These are phyloP conservation scores for Lasius platythorax DNA, from an alignment of 2,888 invertebrate species.

Conservation along the genomic window DNA sequence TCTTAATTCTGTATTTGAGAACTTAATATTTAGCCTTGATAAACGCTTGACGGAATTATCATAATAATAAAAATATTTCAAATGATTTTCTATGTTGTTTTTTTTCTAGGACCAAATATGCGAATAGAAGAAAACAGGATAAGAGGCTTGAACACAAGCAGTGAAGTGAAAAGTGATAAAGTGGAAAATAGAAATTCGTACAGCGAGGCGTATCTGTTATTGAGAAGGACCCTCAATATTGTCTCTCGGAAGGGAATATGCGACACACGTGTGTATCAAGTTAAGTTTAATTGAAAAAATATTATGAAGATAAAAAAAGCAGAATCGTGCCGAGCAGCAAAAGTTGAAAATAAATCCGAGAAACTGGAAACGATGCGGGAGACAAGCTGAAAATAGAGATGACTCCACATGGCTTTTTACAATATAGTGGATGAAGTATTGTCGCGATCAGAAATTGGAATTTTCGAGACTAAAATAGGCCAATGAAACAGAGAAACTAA, in stretches of 20 bases:
- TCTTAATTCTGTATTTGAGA: not conserved
- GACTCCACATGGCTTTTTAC: not conserved
- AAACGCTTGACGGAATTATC: not conserved
- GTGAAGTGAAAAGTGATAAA: conserved; percentile 11
- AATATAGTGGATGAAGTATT: not conserved
- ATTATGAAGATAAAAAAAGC: conserved; percentile 22
- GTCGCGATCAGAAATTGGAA: conserved; percentile 3
- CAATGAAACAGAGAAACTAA: not conserved
- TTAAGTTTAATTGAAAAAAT: conserved; percentile 45
- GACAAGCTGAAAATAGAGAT: conserved; percentile 6
- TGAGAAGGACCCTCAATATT: conserved; percentile 24
- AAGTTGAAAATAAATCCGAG: conserved; percentile 17
- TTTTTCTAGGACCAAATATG: not conserved
- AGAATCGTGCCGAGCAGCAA: not conserved
- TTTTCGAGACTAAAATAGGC: not conserved
- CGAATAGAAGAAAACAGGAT: not conserved
- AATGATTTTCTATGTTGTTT: conserved; percentile 2
- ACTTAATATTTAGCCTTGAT: not conserved
- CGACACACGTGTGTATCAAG: not conserved
- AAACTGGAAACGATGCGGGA: not conserved
- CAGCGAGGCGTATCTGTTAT: not conserved
- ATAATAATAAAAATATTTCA: conserved; percentile 36
- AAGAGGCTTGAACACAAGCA: conserved; percentile 5
- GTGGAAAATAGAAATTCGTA: conserved; percentile 4
- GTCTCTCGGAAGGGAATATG: not conserved